Percentiles rank a stretch among this genome's conserved stretches.
Evolutionary conservation across 2,113 vertebrate species (phyloP).

Genomic region (Chiloscyllium plagiosum): DNA sequence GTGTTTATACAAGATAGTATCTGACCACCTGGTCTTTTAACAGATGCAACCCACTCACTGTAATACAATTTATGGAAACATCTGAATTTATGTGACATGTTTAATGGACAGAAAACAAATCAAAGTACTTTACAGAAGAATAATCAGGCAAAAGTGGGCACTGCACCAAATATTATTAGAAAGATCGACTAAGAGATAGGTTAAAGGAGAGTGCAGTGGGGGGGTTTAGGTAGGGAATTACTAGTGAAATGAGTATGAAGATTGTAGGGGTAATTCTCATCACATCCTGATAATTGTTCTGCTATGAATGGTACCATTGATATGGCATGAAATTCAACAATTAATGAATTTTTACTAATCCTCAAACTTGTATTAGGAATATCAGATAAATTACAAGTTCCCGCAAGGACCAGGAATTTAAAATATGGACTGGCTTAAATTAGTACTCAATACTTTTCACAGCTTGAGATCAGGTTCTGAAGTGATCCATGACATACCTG

Average conservation of each 20-base stretch:
- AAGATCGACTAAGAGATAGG: background rate
- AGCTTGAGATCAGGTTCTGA: background rate
- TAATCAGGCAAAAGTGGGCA: background rate
- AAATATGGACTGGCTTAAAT: background rate
- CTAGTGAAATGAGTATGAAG: background rate
- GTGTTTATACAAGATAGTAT: no score
- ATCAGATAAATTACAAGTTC: background rate
- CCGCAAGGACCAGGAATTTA: background rate
- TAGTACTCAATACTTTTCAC: background rate
- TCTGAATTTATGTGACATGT: no score
- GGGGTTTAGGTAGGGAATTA: background rate
- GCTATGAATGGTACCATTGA: background rate
- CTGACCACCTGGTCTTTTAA: no score
- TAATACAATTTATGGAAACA: no score
- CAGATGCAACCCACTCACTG: no score
- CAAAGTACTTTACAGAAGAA: background rate
- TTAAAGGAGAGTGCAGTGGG: background rate
- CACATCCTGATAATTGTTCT: background rate
- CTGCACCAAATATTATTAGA: background rate
- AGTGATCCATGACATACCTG: constrained; percentile 52
- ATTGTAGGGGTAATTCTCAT: background rate
- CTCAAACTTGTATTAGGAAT: background rate
- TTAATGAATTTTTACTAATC: background rate
- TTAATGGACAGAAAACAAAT: background rate
- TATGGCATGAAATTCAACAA: background rate